These are phyloP conservation scores for Galerucella pusilla DNA, from an alignment of 2,888 invertebrate genomes.

Conservation along the genomic window DNA sequence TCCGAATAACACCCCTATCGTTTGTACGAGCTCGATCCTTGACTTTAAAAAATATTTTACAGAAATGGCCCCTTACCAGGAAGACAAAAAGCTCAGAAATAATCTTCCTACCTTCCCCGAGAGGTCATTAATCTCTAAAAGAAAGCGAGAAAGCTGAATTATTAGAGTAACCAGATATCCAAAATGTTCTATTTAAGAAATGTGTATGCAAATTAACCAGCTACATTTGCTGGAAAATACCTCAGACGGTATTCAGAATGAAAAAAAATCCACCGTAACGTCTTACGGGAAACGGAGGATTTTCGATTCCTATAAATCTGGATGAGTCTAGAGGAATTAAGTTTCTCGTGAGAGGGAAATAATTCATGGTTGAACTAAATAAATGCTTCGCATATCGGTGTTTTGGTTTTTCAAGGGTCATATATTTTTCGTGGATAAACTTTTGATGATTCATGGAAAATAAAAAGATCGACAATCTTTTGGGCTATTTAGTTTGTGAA, in stretches of 20 bases:
- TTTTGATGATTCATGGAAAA: neutral
- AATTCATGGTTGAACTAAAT: neutral
- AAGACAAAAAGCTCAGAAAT: conserved; percentile 31
- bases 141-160: conserved; percentile 37
- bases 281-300: conserved; percentile 5
- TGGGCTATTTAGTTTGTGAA: neutral
- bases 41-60: conserved; percentile 28
- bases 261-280: conserved; percentile 17
- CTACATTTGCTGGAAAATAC: conserved; percentile 31
- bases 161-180: conserved; percentile 36
- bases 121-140: conserved; percentile 26
- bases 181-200: conserved; percentile 33
- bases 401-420: neutral
- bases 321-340: conserved; percentile 1
- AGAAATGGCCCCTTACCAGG: conserved; percentile 6
- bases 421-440: neutral
- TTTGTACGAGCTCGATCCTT: neutral
- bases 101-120: conserved; percentile 23
- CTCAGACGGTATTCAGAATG: conserved; percentile 11
- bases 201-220: conserved; percentile 35
- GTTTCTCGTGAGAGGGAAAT: conserved; percentile 2
- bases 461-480: neutral
- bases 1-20: neutral
- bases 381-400: neutral
- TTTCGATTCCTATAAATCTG: conserved; percentile 20